These are phyloP conservation scores for Drosophila differens DNA, from an alignment of 2,888 invertebrate genomes.

Conservation along the genomic window DNA sequence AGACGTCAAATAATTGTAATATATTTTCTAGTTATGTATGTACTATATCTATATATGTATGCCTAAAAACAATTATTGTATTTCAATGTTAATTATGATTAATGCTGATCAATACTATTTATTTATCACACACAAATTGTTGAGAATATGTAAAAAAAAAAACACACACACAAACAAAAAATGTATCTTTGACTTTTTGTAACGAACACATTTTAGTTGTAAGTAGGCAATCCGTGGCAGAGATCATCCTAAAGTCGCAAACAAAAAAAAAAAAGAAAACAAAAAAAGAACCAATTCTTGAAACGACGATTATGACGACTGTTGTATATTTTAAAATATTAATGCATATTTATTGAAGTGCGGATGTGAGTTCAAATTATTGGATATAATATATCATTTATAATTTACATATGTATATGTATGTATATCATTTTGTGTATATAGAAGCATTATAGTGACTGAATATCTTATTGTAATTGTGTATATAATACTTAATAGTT, in stretches of 20 bases:
- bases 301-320: constrained; percentile 52
- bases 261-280: neutral
- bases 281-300: constrained; percentile 20
- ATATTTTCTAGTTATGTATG: constrained; percentile 74
- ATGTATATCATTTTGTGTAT: constrained; percentile 62
- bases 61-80: constrained; percentile 56
- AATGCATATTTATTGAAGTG: constrained; percentile 72
- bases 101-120: constrained; percentile 73
- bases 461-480: constrained; percentile 81
- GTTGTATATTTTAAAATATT: constrained; percentile 69
- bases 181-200: constrained; percentile 49
- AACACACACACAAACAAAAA: constrained; percentile 5
- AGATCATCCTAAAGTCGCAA: constrained; percentile 32
- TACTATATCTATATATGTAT: constrained; percentile 43
- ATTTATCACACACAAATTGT: constrained; percentile 54
- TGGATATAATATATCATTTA: constrained; percentile 45
- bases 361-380: constrained; percentile 61
- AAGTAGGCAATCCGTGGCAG: constrained; percentile 74
- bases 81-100: constrained; percentile 79
- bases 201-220: constrained; percentile 57
- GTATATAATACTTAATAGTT: constrained; percentile 80
- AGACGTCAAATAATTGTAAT: constrained; percentile 69
- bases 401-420: constrained; percentile 36
- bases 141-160: constrained; percentile 19
- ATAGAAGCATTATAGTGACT: constrained; percentile 81